Base-by-base conservation (phyloP, 2,797 vertebrate genomes). In the Argentina silus region DNA sequence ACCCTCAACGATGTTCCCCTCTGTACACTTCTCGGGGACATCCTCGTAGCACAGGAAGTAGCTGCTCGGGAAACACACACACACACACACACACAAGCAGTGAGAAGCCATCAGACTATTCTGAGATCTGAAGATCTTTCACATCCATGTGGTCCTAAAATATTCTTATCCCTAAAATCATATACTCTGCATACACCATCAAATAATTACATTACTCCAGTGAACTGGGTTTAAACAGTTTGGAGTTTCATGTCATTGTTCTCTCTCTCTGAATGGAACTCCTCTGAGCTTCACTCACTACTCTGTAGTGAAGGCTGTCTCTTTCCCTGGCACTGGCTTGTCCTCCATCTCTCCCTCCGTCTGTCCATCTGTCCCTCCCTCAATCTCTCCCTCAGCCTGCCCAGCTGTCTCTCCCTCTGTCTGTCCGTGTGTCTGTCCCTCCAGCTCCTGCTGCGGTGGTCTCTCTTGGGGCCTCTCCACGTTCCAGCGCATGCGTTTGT, bases 11-110 rank as follows among this genome's bases (percentile, higher is more conserved):
- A 55, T 74, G 36, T 71, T 81, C 50, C 44, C 73, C 43, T 73
- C 79, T 23, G 12, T 76, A 81, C 79, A 63, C 4, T 61, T 19
- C 4, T 88, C 82, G 67, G 83, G 85, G 3, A 91, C 80, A 15
- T 95, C 93, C 77, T 95, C 90, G n/a, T 88, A 95, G 83, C 95
- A 96, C 60, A 97, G 86, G 85, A 96, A 96, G 86, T 95, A 96
- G 81, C 95, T 96, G 68, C 15, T 73, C 15, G 10, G 17, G 45
- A 69, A 14, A 69, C 0, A 64, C n/a, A 69, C 23, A 69, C 8
- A 47, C 11, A 48, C 9, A 19, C 27, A 53, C n/a, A 68, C 14
- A 62, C 53, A 51, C 45, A 21, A 6, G n/a, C 17, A 9, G 15
- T 47, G 36, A 61, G 75, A 64, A 2, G 8, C 21, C 17, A 14